Base-by-base conservation (phyloP, 2,797 vertebrate genomes). In the Apogon hyalosoma region DNA sequence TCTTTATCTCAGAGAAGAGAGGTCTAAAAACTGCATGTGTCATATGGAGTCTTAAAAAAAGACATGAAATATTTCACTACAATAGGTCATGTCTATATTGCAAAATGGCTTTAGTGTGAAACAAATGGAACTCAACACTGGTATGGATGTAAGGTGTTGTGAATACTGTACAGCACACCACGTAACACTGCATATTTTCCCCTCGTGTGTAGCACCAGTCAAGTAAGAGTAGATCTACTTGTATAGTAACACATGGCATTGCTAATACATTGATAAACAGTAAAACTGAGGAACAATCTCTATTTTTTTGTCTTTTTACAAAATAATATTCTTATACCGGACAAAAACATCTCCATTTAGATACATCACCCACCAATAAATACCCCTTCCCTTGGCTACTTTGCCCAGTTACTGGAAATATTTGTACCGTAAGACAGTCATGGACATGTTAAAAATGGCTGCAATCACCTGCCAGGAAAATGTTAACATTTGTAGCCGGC, bases 281-380 rank as follows among this genome's bases (percentile, higher is more conserved):
- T 84, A 61, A 69, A 86, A 88, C 71, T 75, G 62, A 87, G 83
- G 72, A 90, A 79, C 69, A 67, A 69, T 70, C 66, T 77, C 48
- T 70, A 63, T 72, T 84, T 81, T 77, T 85, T 85, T 80, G 58
- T 82, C 60, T 83, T 82, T 87, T 83, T 80, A 87, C 69, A 90
- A 88, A 91, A 84, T 45, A 80, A 77, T 65, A 75, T 62, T 76
- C 67, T 82, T 46, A 83, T 62, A 88, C 69, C 54, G 81, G 87
- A 89, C 87, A 87, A 86, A 82, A 84, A 87, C 81, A 80, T 71
- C 67, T 90, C 82, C 57, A 80, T 89, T 77, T 90, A 85, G 80
- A 86, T 73, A 89, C 63, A 85, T 82, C 79, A 85, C 77, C 86
- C 82, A 82, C 79, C 79, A 92, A 93, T 92, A 92, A 93, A 92